Evolutionary conservation across 1,140 invertebrate species (phyloP), one percentile per base, ranked within the genome.

Genomic region (Neoseiulus cucumeris): DNA sequence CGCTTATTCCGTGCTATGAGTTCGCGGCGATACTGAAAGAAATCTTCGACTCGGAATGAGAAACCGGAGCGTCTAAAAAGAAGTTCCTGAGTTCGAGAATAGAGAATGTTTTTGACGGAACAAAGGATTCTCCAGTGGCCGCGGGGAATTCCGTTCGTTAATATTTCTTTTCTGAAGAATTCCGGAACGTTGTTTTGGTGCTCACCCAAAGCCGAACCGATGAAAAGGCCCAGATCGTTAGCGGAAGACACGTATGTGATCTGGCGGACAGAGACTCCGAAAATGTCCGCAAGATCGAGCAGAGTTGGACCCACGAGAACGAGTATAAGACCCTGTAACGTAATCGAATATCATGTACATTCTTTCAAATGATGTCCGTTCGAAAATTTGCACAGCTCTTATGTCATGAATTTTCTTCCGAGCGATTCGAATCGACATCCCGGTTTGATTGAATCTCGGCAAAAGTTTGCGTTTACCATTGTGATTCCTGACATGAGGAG

Each of bases 401-500:
- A 20, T 25, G 4, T 17, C 22, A n/a, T 17, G 14, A 4, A 47
- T 47, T 14, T 6, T 47, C 4, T 4, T 4, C 5, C 5, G 6
- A 4, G 4, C 4, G 4, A 47, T 6, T 47, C 25, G 14, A 17
- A 47, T 47, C 45, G 5, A 47, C 14, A 5, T 4, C 28, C 14
- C 28, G 4, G 4, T 4, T 28, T 47, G 5, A 47, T 14, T 28
- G 5, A 7, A 47, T 22, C 4, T 5, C 28, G 18, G 45, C 45
- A 20, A 4, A 47, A 47, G 14, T 44, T 47, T 18, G 14, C 33
- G 22, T 20, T 17, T 20, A 59, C 51, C 25, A 59, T 25, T 12
- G 51, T 59, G 14, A 59, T 59, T 59, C 51, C 51, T 5, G 51
- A 25, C 51, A 59, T 59, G 51, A 59, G 51, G 22, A 59, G 51